Base-by-base conservation (phyloP, 2,888 invertebrate genomes). In the Epinotia ramella region DNA sequence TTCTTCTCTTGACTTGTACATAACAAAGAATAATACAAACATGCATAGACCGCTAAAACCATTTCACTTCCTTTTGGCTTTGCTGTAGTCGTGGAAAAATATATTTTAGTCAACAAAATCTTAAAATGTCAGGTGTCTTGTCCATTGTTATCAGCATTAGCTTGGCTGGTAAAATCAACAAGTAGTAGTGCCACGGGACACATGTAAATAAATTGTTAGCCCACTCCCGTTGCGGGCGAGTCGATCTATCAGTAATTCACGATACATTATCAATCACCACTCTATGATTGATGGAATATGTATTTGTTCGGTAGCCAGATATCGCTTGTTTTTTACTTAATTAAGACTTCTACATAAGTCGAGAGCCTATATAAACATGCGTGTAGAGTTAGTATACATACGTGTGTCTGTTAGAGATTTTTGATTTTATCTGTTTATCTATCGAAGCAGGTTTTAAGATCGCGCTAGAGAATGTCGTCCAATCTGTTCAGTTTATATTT, bases 161-260 rank as follows among this genome's bases (percentile, higher is more conserved):
- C 40, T 53, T n/a, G 18, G 90, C 89, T 89, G 88, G 87, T 84
- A 89, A 87, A 87, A 90, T 92, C 92, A 93, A 93, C 93, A 94
- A 93, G 92, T 93, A 87, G 87, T 89, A 92, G 90, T 89, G 88
- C 62, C 62, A 60, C 75, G 76, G 67, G 76, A 91, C 92, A 92
- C 89, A 93, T 94, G 92, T 93, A 94, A 94, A 94, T 93, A 94
- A 92, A 93, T 93, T 90, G 93, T 91, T 90, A 91, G 91, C 90
- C 87, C 88, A 87, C 90, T 90, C 89, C 85, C 87, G 85, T 84
- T 81, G 88, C 86, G 87, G 91, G 89, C 91, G 91, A 91, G 89
- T 87, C 88, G 85, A 91, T 91, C 89, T 91, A 94, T 94, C 94
- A 94, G 93, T 93, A 93, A 92, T 92, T 92, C 94, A 93, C 92